Conservation (phyloP, 2,888 invertebrate species). For the Sphecodes monilicornis region DNA sequence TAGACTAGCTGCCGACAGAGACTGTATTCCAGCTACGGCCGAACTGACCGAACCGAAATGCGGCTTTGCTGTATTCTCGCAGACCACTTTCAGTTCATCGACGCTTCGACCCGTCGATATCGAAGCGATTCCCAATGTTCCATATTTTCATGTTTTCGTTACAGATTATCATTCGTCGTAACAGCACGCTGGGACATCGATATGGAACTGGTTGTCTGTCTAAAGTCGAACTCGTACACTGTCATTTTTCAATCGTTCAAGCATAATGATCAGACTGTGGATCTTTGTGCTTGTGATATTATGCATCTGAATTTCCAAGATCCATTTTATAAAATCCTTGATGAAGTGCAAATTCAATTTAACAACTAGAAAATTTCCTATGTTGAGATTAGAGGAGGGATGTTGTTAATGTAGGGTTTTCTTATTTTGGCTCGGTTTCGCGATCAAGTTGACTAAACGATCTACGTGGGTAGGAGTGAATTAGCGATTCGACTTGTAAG, state of each 20-base stretch:
- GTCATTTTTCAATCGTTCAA: too few relatives aligned
- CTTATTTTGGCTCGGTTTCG: too few relatives aligned
- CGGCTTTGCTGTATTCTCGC: background rate
- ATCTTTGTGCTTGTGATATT: too few relatives aligned
- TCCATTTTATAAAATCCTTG: background rate
- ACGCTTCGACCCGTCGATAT: background rate
- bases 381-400: too few relatives aligned
- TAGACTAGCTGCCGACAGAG: background rate
- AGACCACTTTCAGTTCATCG: background rate
- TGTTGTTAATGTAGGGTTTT: too few relatives aligned
- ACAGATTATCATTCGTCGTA: background rate
- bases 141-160: background rate
- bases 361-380: too few relatives aligned
- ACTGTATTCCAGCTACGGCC: background rate
- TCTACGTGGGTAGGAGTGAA: too few relatives aligned
- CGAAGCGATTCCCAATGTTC: background rate
- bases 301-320: background rate
- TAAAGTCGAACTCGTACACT: too few relatives aligned
- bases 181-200: background rate
- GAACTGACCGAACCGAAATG: background rate
- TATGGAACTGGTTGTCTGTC: background rate
- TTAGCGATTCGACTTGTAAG: too few relatives aligned
- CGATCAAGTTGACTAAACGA: too few relatives aligned
- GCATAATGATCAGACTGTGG: too few relatives aligned
- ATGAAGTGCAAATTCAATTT: background rate